Percentiles rank a stretch among this genome's conserved stretches.
These are phyloP conservation scores for Drosophila arawakana DNA, from an alignment of 1,140 invertebrate genomes.

Conservation along the genomic window DNA sequence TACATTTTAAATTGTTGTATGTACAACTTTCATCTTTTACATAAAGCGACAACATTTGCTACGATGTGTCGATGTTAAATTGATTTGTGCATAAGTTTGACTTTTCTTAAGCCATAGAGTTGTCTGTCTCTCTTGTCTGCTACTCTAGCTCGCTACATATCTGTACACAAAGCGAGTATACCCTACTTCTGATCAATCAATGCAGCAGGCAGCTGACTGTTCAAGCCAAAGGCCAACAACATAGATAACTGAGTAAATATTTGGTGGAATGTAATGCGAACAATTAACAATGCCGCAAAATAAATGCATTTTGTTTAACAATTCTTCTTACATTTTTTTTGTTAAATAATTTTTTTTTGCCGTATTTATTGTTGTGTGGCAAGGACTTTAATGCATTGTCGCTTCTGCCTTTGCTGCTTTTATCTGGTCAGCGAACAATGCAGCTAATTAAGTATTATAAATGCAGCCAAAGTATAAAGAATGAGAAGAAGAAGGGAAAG, in stretches of 20 bases:
- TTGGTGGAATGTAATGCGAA: constrained; percentile 53
- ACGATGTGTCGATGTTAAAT: too few relatives aligned
- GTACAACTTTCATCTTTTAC: too few relatives aligned
- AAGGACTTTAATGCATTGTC: constrained; percentile 58
- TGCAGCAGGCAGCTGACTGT: constrained; percentile 3
- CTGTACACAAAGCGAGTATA: too few relatives aligned
- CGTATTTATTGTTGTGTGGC: constrained; percentile 5
- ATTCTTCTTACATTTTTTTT: constrained; percentile 24
- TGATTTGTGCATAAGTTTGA: too few relatives aligned
- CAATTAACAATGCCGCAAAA: constrained; percentile 69
- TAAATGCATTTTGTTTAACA: constrained; percentile 60
- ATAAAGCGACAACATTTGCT: too few relatives aligned
- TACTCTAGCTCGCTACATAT: too few relatives aligned
- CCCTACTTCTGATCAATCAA: too few relatives aligned
- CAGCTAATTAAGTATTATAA: constrained; percentile 78
- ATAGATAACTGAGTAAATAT: constrained; percentile 43
- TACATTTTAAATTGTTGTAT: too few relatives aligned
- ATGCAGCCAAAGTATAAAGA: constrained; percentile 40
- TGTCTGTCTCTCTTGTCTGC: too few relatives aligned
- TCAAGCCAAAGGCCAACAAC: constrained; percentile 1
- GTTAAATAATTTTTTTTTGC: constrained; percentile 8
- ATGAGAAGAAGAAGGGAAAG: constrained; percentile 15
- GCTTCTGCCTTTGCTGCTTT: constrained; percentile 40
- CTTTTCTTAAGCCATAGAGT: too few relatives aligned
- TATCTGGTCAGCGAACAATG: constrained; percentile 65